Conservation (phyloP, 2,113 vertebrate species). For the Oncorhynchus tshawytscha region DNA sequence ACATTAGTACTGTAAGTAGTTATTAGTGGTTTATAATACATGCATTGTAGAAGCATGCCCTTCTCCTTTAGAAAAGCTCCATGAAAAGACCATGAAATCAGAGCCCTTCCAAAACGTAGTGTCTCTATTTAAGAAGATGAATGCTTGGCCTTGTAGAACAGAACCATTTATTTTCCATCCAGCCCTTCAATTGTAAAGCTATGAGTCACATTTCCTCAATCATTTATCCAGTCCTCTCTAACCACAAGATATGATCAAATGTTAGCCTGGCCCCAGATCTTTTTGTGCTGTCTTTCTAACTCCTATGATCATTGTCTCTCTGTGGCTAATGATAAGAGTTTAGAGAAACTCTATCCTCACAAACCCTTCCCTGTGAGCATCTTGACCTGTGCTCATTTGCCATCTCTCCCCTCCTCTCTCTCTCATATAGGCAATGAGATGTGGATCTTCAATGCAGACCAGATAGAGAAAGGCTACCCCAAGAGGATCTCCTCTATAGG, state of each 20-base stretch:
- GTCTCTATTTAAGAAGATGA: slow-evolving; percentile 4
- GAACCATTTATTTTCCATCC: background rate
- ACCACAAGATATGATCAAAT: background rate
- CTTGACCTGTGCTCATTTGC: background rate
- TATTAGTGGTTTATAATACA: slow-evolving; percentile 58
- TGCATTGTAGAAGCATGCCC: slow-evolving; percentile 49
- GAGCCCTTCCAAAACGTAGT: background rate
- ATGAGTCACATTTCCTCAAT: background rate
- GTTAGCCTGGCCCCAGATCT: background rate
- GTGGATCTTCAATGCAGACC: slow-evolving; percentile 89
- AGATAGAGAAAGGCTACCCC: slow-evolving; percentile 88
- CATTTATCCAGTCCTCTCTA: background rate
- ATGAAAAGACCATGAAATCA: slow-evolving; percentile 15
- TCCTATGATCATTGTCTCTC: too few relatives aligned
- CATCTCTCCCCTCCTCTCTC: slow-evolving; percentile 2
- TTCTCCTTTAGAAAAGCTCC: slow-evolving; percentile 31
- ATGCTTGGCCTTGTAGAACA: background rate
- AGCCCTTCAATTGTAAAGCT: background rate
- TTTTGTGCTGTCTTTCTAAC: too few relatives aligned
- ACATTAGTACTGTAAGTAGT: slow-evolving; percentile 5
- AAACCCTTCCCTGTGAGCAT: too few relatives aligned
- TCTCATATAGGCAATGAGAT: slow-evolving; percentile 83
- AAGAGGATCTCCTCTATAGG: slow-evolving; percentile 86
- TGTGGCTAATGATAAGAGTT: too few relatives aligned
- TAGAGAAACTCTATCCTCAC: too few relatives aligned